phyloP scores from a whole-genome alignment of 2,797 vertebrate genomes.

The Anguilla marmorata region DNA sequence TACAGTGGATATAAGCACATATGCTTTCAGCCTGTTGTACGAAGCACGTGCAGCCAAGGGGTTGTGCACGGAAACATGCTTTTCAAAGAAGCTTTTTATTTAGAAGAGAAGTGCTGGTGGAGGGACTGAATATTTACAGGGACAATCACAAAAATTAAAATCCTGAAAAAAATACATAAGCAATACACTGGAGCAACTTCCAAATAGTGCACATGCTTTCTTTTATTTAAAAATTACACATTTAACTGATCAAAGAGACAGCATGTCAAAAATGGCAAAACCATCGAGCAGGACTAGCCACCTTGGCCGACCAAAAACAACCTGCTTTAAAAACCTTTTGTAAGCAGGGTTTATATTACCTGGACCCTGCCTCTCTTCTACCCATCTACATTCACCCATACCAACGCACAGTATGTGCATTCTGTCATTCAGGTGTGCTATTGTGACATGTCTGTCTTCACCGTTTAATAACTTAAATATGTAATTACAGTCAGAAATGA shows the following conservation, averaged over 20 bases:
- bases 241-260: not conserved
- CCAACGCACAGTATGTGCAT: too few relatives aligned
- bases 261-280: not conserved
- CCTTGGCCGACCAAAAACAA: too few relatives aligned
- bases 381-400: too few relatives aligned
- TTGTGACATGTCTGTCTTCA: too few relatives aligned
- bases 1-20: not conserved
- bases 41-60: not conserved
- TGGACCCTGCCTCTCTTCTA: too few relatives aligned
- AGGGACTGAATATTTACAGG: not conserved
- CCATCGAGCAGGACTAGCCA: not conserved
- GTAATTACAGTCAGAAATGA: too few relatives aligned
- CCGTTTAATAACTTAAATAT: too few relatives aligned
- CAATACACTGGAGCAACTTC: not conserved
- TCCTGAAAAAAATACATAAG: too few relatives aligned
- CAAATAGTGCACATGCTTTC: not conserved
- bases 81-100: not conserved
- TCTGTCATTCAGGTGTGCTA: too few relatives aligned
- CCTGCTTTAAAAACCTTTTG: not conserved
- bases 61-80: not conserved
- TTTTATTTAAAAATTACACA: not conserved
- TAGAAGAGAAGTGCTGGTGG: not conserved
- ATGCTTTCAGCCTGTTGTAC: not conserved
- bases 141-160: not conserved
- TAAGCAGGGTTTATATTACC: not conserved